Conservation (phyloP, 2,113 vertebrate genomes). For the Thalassoma bifasciatum region DNA sequence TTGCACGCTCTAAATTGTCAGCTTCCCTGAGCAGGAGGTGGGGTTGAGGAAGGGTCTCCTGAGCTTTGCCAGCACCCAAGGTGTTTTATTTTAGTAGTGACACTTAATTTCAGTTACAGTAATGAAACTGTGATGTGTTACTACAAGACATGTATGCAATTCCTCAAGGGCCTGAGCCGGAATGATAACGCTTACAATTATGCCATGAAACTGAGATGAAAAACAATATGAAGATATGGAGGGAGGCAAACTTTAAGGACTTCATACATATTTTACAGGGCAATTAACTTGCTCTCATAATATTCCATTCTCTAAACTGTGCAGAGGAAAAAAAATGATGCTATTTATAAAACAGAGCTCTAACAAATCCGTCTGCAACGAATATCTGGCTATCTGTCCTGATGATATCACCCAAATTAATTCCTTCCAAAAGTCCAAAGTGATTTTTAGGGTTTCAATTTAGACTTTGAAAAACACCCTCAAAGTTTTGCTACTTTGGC, state of each 20-base stretch:
- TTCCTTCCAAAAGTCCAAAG: background rate
- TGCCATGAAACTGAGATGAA: constrained; percentile 24
- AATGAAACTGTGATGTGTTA: constrained; percentile 71
- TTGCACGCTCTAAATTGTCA: constrained; percentile 64
- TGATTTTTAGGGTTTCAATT: constrained; percentile 1
- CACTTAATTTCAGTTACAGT: constrained; percentile 75
- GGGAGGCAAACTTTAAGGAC: constrained; percentile 47
- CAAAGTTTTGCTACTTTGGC: background rate
- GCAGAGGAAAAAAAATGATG: background rate
- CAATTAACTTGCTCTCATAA: constrained; percentile 45
- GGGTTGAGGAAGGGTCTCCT: constrained; percentile 38
- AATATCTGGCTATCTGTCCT: background rate
- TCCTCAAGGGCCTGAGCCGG: constrained; percentile 38
- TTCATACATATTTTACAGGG: constrained; percentile 55
- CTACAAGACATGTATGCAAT: constrained; percentile 50
- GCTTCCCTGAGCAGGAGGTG: constrained; percentile 51
- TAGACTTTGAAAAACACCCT: background rate
- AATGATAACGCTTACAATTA: constrained; percentile 45
- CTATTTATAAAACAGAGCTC: constrained; percentile 22
- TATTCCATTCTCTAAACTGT: constrained; percentile 34
- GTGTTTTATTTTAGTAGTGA: constrained; percentile 72
- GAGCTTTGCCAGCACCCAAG: constrained; percentile 58
- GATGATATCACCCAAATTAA: background rate
- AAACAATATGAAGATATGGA: constrained; percentile 35
- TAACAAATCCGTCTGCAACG: constrained; percentile 24